Percentiles rank a stretch among this genome's conserved stretches.
Evolutionary conservation across 2,888 invertebrate species (phyloP).

Genomic region (Ophion ventricosus): DNA sequence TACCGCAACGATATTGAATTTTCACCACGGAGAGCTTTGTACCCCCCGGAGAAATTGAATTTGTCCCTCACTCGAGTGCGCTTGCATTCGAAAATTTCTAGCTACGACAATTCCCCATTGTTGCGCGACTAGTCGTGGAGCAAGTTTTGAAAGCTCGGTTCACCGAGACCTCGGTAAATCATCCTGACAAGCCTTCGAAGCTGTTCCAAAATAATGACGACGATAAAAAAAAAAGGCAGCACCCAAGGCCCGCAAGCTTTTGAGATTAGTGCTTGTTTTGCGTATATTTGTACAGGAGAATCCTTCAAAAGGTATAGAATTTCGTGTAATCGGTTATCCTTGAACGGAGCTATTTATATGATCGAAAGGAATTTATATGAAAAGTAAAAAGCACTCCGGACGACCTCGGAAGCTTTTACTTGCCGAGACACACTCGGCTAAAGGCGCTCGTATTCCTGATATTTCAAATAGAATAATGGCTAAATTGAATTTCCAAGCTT

Average conservation of each 20-base stretch:
- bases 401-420: conserved; percentile 4
- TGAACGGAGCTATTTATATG: neutral
- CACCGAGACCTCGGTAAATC: neutral
- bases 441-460: conserved; percentile 11
- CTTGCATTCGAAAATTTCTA: neutral
- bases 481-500: conserved; percentile 30
- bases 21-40: neutral
- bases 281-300: neutral
- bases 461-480: conserved; percentile 15
- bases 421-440: neutral
- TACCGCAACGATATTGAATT: neutral
- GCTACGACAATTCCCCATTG: neutral
- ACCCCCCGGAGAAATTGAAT: neutral
- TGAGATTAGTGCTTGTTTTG: neutral
- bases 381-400: conserved; percentile 4
- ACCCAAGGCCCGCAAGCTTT: neutral
- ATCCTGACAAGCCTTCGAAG: neutral
- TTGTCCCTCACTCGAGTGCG: neutral
- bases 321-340: conserved; percentile 11
- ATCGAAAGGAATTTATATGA: conserved; percentile 1
- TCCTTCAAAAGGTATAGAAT: neutral
- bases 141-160: neutral
- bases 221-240: neutral
- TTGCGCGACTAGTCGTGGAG: neutral
- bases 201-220: neutral